Conservation (phyloP, 30 jellyfish, hydroid and myxozoan species). For the Phacellophora camtschatica region DNA sequence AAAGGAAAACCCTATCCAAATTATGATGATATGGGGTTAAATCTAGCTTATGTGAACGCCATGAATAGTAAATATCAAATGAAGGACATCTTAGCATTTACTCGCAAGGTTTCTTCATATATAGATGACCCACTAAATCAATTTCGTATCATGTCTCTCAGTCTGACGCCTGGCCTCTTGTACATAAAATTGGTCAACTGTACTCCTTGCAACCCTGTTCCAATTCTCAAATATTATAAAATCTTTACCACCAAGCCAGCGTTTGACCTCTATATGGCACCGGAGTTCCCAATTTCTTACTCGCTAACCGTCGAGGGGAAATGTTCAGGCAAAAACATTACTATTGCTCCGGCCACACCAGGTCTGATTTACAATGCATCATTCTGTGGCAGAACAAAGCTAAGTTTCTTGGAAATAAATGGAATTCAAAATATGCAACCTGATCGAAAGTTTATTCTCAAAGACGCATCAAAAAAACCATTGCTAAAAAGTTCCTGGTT, state of each 20-base stretch:
- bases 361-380: constrained; percentile 30
- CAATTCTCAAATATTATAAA: not conserved
- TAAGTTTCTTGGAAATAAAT: not conserved
- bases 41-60: not conserved
- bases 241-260: not conserved
- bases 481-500: constrained; percentile 75
- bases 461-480: constrained; percentile 1
- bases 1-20: constrained; percentile 33
- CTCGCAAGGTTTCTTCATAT: constrained; percentile 53
- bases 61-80: constrained; percentile 8
- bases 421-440: constrained; percentile 13
- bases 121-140: constrained; percentile 8
- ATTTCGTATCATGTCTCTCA: constrained; percentile 5
- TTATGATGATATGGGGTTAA: constrained; percentile 16
- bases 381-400: constrained; percentile 11
- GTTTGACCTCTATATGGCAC: constrained; percentile 36
- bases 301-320: constrained; percentile 11
- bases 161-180: not conserved
- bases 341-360: not conserved
- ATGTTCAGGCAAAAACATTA: not conserved
- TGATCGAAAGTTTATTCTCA: constrained; percentile 6
- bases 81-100: constrained; percentile 21
- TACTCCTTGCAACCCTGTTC: constrained; percentile 27
- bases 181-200: constrained; percentile 35
- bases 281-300: constrained; percentile 45